Evolutionary conservation across 2,888 invertebrate genomes (phyloP).

Genomic region (Protonemura montana): DNA sequence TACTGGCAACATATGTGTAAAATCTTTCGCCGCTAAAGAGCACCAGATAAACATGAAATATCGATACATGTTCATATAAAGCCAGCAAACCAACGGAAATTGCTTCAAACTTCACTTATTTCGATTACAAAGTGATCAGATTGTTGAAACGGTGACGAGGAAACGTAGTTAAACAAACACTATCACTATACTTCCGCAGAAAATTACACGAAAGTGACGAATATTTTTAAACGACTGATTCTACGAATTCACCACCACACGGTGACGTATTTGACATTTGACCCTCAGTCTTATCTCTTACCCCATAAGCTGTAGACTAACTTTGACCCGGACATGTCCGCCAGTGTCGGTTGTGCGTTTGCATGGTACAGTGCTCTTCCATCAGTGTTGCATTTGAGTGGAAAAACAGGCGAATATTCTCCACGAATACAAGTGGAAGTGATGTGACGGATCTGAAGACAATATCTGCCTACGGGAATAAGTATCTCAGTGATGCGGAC

Average conservation of each 20-base stretch:
- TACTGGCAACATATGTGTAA: not conserved
- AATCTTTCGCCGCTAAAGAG: too few relatives aligned
- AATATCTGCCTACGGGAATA: not conserved
- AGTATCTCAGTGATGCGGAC: not conserved
- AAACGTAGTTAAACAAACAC: not conserved
- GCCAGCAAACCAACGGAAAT: not conserved
- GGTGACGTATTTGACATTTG: constrained; percentile 28
- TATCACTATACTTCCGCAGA: not conserved
- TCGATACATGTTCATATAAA: not conserved
- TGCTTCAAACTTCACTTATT: not conserved
- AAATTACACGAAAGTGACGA: not conserved
- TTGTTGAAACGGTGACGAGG: not conserved
- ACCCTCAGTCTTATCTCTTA: constrained; percentile 19
- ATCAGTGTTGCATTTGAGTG: not conserved
- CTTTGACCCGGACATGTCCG: constrained; percentile 26
- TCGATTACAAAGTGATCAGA: not conserved
- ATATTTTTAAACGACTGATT: not conserved
- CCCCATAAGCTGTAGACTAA: not conserved
- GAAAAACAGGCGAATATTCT: not conserved
- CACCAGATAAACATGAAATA: not conserved
- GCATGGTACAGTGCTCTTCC: not conserved
- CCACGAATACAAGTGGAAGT: not conserved
- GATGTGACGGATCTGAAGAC: not conserved
- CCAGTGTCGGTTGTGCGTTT: not conserved
- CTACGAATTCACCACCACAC: not conserved